phyloP scores from a whole-genome alignment of 2,888 invertebrate genomes.

The Eristalinus aeneus region DNA sequence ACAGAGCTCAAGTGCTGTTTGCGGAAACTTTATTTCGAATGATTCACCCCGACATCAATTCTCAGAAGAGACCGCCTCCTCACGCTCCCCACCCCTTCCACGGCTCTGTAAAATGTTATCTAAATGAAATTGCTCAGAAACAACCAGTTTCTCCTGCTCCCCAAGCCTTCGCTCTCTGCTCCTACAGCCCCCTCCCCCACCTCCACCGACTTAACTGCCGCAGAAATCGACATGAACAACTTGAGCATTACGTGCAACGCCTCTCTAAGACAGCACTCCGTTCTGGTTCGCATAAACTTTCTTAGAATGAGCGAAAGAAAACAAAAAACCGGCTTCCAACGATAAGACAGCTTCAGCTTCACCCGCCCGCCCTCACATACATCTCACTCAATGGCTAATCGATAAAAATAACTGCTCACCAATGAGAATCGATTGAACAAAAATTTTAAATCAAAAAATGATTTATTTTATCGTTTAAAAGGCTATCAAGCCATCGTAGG shows the following conservation, averaged over 20 bases:
- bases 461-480: conserved; percentile 72
- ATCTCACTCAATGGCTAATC: conserved; percentile 20
- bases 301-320: neutral
- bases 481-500: conserved; percentile 39
- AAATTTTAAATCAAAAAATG: conserved; percentile 74
- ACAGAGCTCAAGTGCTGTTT: neutral
- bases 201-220: neutral
- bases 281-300: neutral
- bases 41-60: neutral
- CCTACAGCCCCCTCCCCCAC: no score
- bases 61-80: neutral
- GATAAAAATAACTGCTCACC: conserved; percentile 34
- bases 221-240: neutral
- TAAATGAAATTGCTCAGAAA: neutral
- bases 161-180: no score
- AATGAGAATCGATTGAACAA: conserved; percentile 74
- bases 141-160: neutral
- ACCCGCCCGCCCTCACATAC: neutral
- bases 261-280: neutral
- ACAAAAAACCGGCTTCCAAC: neutral
- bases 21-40: neutral
- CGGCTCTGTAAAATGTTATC: neutral
- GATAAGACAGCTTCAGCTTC: conserved; percentile 22
- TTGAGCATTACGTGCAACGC: neutral
- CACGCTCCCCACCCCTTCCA: neutral